Evolutionary conservation across 2,888 invertebrate species (phyloP).

Genomic region (Cybosia mesomella): DNA sequence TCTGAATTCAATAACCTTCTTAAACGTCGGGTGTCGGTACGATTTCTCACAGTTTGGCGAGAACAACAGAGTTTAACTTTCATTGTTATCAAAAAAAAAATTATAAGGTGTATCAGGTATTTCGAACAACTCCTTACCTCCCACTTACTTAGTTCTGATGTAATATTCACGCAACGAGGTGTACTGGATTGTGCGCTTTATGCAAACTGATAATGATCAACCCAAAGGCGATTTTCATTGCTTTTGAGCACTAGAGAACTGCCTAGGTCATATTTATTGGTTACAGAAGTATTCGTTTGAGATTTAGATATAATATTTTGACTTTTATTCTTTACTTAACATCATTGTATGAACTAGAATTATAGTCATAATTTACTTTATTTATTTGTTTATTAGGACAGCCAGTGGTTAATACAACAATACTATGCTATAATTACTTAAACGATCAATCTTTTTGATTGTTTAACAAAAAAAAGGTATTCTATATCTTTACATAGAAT

Average conservation of each 20-base stretch:
- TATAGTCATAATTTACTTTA: too few relatives aligned
- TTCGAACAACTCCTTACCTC: not conserved
- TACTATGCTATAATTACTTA: too few relatives aligned
- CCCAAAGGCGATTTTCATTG: slow-evolving; percentile 31
- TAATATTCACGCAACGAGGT: slow-evolving; percentile 29
- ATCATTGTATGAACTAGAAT: not conserved
- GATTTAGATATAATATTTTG: slow-evolving; percentile 29
- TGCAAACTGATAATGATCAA: slow-evolving; percentile 38
- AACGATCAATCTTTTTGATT: too few relatives aligned
- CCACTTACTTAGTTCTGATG: not conserved
- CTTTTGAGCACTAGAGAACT: slow-evolving; percentile 15
- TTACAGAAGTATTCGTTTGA: slow-evolving; percentile 1
- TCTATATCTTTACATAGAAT: too few relatives aligned
- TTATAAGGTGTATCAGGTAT: not conserved
- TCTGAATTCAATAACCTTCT: not conserved
- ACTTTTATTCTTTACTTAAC: slow-evolving; percentile 25
- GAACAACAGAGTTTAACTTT: not conserved
- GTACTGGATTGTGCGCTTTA: slow-evolving; percentile 31
- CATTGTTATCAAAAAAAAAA: not conserved
- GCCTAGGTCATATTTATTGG: slow-evolving; percentile 18
- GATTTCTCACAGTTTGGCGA: not conserved
- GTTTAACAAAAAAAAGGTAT: too few relatives aligned
- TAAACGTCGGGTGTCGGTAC: not conserved
- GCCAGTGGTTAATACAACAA: too few relatives aligned
- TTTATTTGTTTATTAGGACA: too few relatives aligned